Evolutionary conservation across 2,888 invertebrate species (phyloP).

Genomic region (Lasioglossum lativentre): DNA sequence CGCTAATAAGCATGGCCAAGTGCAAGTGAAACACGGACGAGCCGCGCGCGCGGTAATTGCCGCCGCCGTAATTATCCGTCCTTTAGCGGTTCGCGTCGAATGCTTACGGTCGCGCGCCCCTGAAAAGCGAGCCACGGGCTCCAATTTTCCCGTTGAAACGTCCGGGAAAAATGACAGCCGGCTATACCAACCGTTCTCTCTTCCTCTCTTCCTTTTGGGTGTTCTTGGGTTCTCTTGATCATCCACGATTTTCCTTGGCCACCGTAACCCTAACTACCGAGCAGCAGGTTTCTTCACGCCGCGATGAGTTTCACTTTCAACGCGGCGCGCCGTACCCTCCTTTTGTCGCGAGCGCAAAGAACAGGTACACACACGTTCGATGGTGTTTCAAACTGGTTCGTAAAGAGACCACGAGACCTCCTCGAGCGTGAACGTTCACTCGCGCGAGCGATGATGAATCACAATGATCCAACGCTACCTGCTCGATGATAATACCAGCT

Average conservation of each 20-base stretch:
- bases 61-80: slow-evolving; percentile 45
- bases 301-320: slow-evolving; percentile 61
- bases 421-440: slow-evolving; percentile 7
- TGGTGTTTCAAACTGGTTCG: slow-evolving; percentile 1
- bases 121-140: not conserved
- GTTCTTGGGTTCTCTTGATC: not conserved
- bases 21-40: slow-evolving; percentile 56
- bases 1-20: slow-evolving; percentile 57
- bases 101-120: slow-evolving; percentile 13
- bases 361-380: not conserved
- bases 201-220: not conserved
- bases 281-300: slow-evolving; percentile 52
- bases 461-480: not conserved
- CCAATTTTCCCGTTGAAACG: not conserved
- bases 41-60: slow-evolving; percentile 39
- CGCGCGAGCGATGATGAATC: slow-evolving; percentile 8
- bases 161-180: not conserved
- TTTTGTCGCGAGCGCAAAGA: not conserved
- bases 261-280: slow-evolving; percentile 34
- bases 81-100: slow-evolving; percentile 19
- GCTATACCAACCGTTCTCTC: not conserved
- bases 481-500: not conserved
- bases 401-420: not conserved
- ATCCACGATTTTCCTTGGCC: not conserved
- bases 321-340: not conserved